Conservation (phyloP, 2,888 invertebrate genomes). For the Pollenia amentaria region DNA sequence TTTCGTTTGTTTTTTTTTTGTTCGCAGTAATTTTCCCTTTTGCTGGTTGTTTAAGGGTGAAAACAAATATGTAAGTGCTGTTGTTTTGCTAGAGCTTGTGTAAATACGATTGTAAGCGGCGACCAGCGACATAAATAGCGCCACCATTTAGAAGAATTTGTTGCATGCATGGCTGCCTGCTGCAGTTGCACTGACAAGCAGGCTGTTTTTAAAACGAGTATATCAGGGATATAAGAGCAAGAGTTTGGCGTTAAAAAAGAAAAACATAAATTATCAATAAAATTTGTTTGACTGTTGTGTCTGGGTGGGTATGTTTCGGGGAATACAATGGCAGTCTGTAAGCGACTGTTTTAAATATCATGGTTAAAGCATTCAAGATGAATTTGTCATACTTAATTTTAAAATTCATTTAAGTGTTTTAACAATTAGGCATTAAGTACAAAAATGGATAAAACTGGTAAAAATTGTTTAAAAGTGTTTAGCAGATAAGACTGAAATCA, state of each 20-base stretch:
- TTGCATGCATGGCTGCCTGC: conserved; percentile 58
- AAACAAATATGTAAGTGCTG: background rate
- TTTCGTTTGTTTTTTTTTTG: background rate
- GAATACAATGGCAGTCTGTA: background rate
- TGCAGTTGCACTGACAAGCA: conserved; percentile 48
- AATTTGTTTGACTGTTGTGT: conserved; percentile 15
- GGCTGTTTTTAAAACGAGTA: background rate
- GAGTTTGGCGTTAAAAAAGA: background rate
- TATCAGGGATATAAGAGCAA: background rate
- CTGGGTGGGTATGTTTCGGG: background rate
- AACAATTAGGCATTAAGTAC: background rate
- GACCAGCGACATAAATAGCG: conserved; percentile 24
- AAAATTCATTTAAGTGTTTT: conserved; percentile 2
- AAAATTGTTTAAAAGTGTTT: too few species aligned
- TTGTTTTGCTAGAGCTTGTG: background rate
- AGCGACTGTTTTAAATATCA: conserved; percentile 8
- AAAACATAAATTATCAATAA: conserved; percentile 68
- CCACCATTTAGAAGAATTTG: conserved; percentile 61
- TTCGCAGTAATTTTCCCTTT: background rate
- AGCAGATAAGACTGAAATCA: too few species aligned
- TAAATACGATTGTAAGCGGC: background rate
- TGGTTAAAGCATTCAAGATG: conserved; percentile 19
- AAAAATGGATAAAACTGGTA: too few species aligned
- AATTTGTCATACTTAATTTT: conserved; percentile 50
- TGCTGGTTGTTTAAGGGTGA: conserved; percentile 33